A percentile compares a stretch with the other conserved stretches of the same genome.
phyloP scores from a whole-genome alignment of 2,888 invertebrate species.

The Stratiomys singularior region DNA sequence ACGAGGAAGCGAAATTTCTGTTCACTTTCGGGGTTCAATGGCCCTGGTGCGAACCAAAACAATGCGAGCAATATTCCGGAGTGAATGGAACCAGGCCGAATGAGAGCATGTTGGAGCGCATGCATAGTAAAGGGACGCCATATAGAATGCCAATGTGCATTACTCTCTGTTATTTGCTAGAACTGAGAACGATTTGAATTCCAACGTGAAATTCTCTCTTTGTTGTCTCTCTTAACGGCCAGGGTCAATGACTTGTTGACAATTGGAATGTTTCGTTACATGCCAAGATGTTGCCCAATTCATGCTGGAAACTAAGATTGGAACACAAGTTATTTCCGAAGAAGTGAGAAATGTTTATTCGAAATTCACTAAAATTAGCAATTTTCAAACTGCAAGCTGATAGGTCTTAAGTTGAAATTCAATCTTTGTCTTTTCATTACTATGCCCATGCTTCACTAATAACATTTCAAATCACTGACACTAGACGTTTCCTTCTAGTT shows the following conservation, averaged over 20 bases:
- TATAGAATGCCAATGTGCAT: neutral
- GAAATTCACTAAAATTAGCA: too few species aligned
- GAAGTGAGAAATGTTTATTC: too few species aligned
- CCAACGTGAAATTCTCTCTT: neutral
- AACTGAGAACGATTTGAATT: neutral
- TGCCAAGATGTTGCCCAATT: neutral
- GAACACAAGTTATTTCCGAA: too few species aligned
- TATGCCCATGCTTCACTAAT: too few species aligned
- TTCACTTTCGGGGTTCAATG: conserved; percentile 55
- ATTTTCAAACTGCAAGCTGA: too few species aligned
- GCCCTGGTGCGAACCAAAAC: conserved; percentile 55
- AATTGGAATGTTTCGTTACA: conserved; percentile 28
- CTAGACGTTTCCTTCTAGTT: too few species aligned
- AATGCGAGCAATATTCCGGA: conserved; percentile 45
- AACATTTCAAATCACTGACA: too few species aligned
- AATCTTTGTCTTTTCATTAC: too few species aligned
- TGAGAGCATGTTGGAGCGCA: conserved; percentile 12
- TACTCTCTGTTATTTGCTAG: neutral
- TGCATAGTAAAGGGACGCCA: neutral
- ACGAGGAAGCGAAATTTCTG: conserved; percentile 48
- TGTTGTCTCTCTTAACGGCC: neutral
- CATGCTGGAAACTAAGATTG: too few species aligned
- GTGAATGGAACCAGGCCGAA: conserved; percentile 6
- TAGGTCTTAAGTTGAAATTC: too few species aligned
- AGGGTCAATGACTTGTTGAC: conserved; percentile 26